phyloP scores from a whole-genome alignment of 30 jellyfish, hydroid and myxozoan species.

The Phacellophora camtschatica region DNA sequence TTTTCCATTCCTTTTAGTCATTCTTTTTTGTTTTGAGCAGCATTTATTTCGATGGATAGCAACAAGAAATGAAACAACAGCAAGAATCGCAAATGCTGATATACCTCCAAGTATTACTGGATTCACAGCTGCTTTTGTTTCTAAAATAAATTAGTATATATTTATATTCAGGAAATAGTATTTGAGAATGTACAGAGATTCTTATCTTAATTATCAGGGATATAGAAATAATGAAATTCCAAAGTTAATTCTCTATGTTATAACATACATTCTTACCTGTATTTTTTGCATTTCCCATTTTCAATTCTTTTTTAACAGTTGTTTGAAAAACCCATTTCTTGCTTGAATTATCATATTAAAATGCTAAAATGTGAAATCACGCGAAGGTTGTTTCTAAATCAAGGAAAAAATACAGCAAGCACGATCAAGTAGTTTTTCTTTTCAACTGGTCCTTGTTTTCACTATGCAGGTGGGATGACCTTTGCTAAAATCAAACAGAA shows the following conservation, averaged over 20 bases:
- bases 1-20: neutral
- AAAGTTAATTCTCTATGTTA: neutral
- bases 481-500: neutral
- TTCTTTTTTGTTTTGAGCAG: slow-evolving; percentile 2
- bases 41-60: slow-evolving; percentile 42
- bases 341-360: no score
- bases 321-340: neutral
- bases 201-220: neutral
- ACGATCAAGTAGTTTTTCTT: neutral
- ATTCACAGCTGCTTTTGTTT: neutral
- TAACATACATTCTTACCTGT: neutral
- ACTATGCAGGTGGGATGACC: slow-evolving; percentile 57
- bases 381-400: neutral
- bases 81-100: slow-evolving; percentile 46
- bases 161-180: neutral
- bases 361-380: no score
- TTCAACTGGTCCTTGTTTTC: neutral
- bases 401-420: slow-evolving; percentile 44
- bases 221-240: neutral
- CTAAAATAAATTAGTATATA: neutral
- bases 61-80: slow-evolving; percentile 27
- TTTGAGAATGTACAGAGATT: neutral
- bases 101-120: slow-evolving; percentile 55
- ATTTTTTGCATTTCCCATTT: neutral
- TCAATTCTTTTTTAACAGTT: neutral